Evolutionary conservation across 2,113 vertebrate species (phyloP).

Genomic region (Hemicordylus capensis): DNA sequence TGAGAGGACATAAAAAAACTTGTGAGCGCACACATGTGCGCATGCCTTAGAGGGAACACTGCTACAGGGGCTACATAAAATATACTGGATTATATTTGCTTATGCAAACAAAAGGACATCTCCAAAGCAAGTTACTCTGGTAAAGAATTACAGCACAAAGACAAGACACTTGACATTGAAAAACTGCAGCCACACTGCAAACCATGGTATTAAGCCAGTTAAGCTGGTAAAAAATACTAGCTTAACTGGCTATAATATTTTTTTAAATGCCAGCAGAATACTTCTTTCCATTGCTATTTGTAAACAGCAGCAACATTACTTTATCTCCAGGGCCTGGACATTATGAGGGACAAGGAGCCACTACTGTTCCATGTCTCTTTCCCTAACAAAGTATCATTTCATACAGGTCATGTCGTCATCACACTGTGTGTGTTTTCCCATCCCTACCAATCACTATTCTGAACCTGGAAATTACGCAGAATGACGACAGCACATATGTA

Average conservation of each 20-base stretch:
- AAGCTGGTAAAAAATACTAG: neutral
- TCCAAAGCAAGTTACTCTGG: constrained; percentile 46
- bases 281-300: neutral
- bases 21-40: too few species aligned
- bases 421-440: neutral
- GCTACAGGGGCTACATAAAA: too few species aligned
- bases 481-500: neutral
- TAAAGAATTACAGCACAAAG: constrained; percentile 32
- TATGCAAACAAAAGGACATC: constrained; percentile 60
- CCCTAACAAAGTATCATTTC: neutral
- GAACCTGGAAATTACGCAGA: neutral
- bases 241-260: too few species aligned
- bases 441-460: neutral
- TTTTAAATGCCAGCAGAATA: constrained; percentile 6
- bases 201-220: constrained; percentile 23
- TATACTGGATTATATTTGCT: constrained; percentile 55
- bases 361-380: neutral
- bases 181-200: neutral
- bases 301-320: neutral
- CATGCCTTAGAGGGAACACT: too few species aligned
- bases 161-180: constrained; percentile 30
- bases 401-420: neutral
- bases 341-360: neutral
- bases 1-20: too few species aligned
- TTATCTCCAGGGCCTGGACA: neutral